These are phyloP conservation scores for Arion vulgaris DNA, from an alignment of 1,140 invertebrate species.

Conservation along the genomic window DNA sequence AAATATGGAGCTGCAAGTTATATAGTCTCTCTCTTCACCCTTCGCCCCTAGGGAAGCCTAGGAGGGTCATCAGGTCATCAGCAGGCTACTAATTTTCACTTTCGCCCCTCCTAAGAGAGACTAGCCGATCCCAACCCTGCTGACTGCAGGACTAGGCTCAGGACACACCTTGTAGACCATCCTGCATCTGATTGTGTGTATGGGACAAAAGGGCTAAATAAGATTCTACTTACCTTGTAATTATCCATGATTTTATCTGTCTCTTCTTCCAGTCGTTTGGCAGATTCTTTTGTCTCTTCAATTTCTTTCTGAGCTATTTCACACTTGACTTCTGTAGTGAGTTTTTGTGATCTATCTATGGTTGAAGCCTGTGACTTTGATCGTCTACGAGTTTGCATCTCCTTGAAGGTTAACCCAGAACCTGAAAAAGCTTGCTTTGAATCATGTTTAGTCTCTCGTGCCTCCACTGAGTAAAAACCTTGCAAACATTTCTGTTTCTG, in stretches of 20 bases:
- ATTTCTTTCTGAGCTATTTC: slow-evolving; percentile 73
- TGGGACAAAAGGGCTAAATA: too few relatives aligned
- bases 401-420: slow-evolving; percentile 45
- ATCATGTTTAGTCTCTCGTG: slow-evolving; percentile 61
- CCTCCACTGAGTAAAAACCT: slow-evolving; percentile 66
- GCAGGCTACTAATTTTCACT: too few relatives aligned
- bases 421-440: slow-evolving; percentile 38
- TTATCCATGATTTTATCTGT: slow-evolving; percentile 71
- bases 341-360: slow-evolving; percentile 64
- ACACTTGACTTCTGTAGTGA: slow-evolving; percentile 72
- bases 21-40: too few relatives aligned
- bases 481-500: slow-evolving; percentile 73
- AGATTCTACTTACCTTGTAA: slow-evolving; percentile 68
- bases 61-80: too few relatives aligned
- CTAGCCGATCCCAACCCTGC: too few relatives aligned
- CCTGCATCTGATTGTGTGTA: too few relatives aligned
- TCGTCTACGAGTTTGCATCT: slow-evolving; percentile 57
- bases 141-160: too few relatives aligned
- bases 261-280: slow-evolving; percentile 67
- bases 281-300: slow-evolving; percentile 70
- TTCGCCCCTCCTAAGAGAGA: too few relatives aligned
- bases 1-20: too few relatives aligned
- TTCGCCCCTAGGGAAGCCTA: too few relatives aligned
- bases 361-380: slow-evolving; percentile 67
- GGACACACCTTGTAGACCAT: too few relatives aligned